Evolutionary conservation across 2,888 invertebrate genomes (phyloP), one percentile per base, ranked within the genome.

Genomic region (Dilophus febrilis): DNA sequence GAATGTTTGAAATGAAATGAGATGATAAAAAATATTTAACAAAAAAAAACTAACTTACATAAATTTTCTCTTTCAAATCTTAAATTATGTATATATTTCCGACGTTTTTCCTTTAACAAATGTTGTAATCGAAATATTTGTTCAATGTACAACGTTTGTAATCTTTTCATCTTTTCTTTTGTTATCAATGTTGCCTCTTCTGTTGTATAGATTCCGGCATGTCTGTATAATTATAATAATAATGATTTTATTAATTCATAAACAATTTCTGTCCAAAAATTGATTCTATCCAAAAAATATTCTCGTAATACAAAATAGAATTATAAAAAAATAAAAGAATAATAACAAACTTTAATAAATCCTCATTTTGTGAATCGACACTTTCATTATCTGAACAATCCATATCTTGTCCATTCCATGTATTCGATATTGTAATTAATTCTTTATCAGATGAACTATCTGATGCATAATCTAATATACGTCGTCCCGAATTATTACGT

Each of bases 131-230:
- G 69, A 43, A 74, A 71, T 58, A 86, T 82, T 59, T 92, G 88
- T 31, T 80, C 76, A 22, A 83, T 71, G 54, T 92, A 94, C 2
- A 88, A 67, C 0, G 75, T 70, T 55, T 90, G 88, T 2, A 92
- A 64, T 34, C 77, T 68, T 12, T 77, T 71, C 34, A 91, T 63
- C 48, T 83, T 81, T 40, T 77, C 75, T 49, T 79, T 70, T 0
- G 86, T 75, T 27, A 85, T 75, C 22, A 72, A 67, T 4, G 84
- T 77, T 1, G 85, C 83, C 58, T 92, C 91, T 52, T 92, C 87
- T 0, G 83, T 81, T 0, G 91, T 88, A 57, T 77, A 91, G 0
- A 88, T 78, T 11, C 86, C 86, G 1, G 90, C 87, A 56, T 83
- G 81, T 62, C 88, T 90, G 61, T 36, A 62, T 61, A 53, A 53